These are phyloP conservation scores for Hypotaenidia okinawae DNA, from an alignment of 2,797 vertebrate species.

Conservation along the genomic window DNA sequence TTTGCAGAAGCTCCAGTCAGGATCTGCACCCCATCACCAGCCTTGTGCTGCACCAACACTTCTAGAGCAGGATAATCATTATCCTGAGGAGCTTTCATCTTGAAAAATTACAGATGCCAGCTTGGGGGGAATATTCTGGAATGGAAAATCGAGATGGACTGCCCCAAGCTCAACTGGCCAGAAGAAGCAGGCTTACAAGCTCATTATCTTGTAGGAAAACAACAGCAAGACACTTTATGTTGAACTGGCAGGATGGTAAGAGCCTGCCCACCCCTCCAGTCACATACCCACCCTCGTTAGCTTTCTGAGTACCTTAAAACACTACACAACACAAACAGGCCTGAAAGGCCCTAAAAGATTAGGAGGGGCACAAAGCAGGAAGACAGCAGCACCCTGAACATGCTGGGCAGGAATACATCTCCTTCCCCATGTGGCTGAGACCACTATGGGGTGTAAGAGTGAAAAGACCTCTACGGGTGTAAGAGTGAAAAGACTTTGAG, in stretches of 20 bases:
- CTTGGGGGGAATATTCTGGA: background rate
- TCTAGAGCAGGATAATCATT: background rate
- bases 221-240: background rate
- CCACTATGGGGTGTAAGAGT: background rate
- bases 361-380: background rate
- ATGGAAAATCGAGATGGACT: background rate
- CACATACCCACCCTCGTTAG: background rate
- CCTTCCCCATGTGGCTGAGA: background rate
- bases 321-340: background rate
- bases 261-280: background rate
- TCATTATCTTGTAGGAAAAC: background rate
- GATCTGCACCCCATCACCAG: background rate
- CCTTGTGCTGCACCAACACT: accelerated
- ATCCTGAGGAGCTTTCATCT: background rate
- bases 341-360: background rate
- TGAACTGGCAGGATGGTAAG: background rate
- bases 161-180: background rate
- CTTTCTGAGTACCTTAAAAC: background rate
- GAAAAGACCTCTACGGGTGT: background rate
- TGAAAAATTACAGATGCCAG: background rate
- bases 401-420: accelerated
- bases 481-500: background rate
- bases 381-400: background rate
- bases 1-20: background rate
- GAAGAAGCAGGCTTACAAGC: background rate